Conservation (phyloP, 2,888 invertebrate species). For the Tachina lurida region DNA sequence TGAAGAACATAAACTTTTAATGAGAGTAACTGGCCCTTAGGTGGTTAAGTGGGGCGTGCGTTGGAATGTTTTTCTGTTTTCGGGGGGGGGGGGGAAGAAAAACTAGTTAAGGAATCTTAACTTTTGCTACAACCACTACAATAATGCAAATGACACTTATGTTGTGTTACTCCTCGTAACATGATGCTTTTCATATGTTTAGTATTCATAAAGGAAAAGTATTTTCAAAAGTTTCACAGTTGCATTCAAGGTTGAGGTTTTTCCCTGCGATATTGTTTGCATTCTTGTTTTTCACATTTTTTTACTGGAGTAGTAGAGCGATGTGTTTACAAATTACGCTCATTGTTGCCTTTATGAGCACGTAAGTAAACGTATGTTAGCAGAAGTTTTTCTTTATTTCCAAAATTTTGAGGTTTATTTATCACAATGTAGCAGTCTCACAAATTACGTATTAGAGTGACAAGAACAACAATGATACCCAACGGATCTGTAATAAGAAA, state of each 20-base stretch:
- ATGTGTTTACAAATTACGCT: neutral
- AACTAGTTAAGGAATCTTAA: slow-evolving; percentile 8
- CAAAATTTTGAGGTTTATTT: too few species aligned
- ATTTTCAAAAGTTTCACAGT: slow-evolving; percentile 25
- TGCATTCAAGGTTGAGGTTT: slow-evolving; percentile 42
- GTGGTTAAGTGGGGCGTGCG: slow-evolving; percentile 1
- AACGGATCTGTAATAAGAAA: too few species aligned
- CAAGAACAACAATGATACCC: too few species aligned
- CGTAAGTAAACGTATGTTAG: too few species aligned
- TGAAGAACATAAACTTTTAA: slow-evolving; percentile 62
- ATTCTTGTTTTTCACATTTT: neutral
- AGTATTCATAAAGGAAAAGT: slow-evolving; percentile 5
- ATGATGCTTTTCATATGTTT: slow-evolving; percentile 14
- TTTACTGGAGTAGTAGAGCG: neutral
- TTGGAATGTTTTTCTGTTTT: neutral
- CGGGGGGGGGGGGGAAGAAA: neutral
- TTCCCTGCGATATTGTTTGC: neutral
- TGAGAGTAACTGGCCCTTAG: slow-evolving; percentile 54
- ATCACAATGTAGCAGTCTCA: too few species aligned
- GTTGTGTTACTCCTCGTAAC: slow-evolving; percentile 41
- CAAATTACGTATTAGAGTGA: too few species aligned
- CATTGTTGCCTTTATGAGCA: too few species aligned
- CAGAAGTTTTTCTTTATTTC: too few species aligned
- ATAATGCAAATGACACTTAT: slow-evolving; percentile 56
- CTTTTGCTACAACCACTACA: slow-evolving; percentile 29